Conservation (phyloP, 2,888 invertebrate genomes). For the Troides aeacus region DNA sequence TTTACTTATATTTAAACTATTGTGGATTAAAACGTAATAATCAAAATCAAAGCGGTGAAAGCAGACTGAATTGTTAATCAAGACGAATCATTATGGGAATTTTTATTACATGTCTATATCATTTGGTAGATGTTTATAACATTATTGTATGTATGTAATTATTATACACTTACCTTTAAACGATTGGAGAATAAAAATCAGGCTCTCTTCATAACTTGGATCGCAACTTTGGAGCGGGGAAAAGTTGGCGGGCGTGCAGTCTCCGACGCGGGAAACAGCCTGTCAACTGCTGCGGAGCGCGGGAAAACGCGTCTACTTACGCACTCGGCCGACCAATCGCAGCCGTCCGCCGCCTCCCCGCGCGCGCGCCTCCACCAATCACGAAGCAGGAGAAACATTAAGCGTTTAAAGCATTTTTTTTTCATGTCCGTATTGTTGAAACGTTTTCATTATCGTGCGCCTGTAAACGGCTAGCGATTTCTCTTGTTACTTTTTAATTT, state of each 20-base stretch:
- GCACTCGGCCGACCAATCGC: conserved; percentile 55
- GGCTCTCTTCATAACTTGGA: conserved; percentile 58
- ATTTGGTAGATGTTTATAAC: too few relatives aligned
- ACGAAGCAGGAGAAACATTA: conserved; percentile 61
- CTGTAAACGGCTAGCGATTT: conserved; percentile 7
- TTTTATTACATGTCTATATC: too few relatives aligned
- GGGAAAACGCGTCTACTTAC: conserved; percentile 73
- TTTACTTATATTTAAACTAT: too few relatives aligned
- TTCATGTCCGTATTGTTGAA: conserved; percentile 53
- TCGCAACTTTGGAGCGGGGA: conserved; percentile 32
- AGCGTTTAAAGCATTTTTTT: conserved; percentile 69
- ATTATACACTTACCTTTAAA: conserved; percentile 43
- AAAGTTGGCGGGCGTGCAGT: conserved; percentile 36
- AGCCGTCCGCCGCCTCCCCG: conserved; percentile 58
- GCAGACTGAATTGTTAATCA: too few relatives aligned
- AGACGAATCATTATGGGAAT: too few relatives aligned
- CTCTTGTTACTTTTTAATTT: conserved; percentile 10
- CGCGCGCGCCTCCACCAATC: conserved; percentile 54
- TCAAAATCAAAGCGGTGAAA: too few relatives aligned
- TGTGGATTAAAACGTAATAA: too few relatives aligned
- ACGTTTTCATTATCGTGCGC: conserved; percentile 25
- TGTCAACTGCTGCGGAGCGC: conserved; percentile 69
- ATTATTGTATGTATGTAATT: neutral
- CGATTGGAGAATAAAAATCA: conserved; percentile 37
- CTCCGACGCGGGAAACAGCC: conserved; percentile 58